Conservation (phyloP, 2,888 invertebrate genomes). For the Itoplectis maculator region DNA sequence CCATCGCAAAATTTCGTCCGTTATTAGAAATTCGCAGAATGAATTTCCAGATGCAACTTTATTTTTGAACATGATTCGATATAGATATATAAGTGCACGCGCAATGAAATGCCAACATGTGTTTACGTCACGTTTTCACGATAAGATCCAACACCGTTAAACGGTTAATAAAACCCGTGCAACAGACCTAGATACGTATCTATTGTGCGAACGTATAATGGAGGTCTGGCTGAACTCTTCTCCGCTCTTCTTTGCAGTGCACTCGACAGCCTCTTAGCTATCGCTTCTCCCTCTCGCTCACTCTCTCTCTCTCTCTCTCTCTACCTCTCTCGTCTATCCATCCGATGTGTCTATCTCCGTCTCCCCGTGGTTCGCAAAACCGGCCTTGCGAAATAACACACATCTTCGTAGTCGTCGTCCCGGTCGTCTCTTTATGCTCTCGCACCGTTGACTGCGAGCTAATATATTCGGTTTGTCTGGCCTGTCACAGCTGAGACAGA, state of each 20-base stretch:
- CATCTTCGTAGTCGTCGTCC: neutral
- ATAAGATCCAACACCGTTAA: conserved; percentile 74
- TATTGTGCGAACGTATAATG: conserved; percentile 78
- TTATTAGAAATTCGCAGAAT: neutral
- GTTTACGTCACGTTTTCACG: conserved; percentile 61
- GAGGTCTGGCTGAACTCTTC: conserved; percentile 66
- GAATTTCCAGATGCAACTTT: neutral
- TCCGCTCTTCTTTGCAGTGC: conserved; percentile 41
- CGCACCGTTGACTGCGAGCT: conserved; percentile 12
- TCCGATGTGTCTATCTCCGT: conserved; percentile 14
- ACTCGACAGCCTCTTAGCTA: neutral
- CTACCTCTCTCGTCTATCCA: too few species aligned
- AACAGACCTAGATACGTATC: conserved; percentile 79
- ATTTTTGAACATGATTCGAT: neutral
- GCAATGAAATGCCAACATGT: conserved; percentile 19
- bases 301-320: conserved; percentile 3
- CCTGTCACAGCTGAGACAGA: neutral
- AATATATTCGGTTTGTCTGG: conserved; percentile 19
- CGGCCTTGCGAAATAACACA: conserved; percentile 42
- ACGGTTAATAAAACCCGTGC: conserved; percentile 79
- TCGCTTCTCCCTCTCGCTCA: neutral
- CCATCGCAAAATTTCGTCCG: neutral
- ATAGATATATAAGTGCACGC: neutral
- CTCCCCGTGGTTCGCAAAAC: conserved; percentile 19
- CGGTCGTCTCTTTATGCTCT: conserved; percentile 14